Conservation (phyloP, 1,140 invertebrate species). For the Cotesia glomerata region DNA sequence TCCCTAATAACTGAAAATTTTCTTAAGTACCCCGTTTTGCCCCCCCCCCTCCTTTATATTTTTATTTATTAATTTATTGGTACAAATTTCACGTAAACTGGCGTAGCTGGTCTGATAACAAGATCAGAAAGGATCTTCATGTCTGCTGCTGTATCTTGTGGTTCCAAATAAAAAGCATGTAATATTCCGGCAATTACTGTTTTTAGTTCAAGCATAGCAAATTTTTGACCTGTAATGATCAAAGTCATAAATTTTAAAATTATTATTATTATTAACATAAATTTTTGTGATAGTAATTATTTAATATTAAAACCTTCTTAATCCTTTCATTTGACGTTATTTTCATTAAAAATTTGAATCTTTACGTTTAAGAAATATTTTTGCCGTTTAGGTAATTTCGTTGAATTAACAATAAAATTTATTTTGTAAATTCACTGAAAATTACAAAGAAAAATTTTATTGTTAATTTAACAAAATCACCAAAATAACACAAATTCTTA, state of each 20-base stretch:
- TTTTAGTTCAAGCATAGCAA: constrained; percentile 82
- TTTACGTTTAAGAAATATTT: too few species aligned
- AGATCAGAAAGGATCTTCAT: constrained; percentile 39
- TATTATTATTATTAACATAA: neutral
- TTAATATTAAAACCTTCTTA: neutral
- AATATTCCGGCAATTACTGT: constrained; percentile 71
- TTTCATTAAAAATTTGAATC: too few species aligned
- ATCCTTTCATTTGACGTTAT: too few species aligned
- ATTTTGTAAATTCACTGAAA: too few species aligned
- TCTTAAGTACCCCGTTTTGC: too few species aligned
- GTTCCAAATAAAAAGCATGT: constrained; percentile 66
- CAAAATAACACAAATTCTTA: too few species aligned
- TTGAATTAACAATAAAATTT: too few species aligned
- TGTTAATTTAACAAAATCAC: too few species aligned
- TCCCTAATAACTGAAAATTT: too few species aligned
- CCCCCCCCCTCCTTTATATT: too few species aligned
- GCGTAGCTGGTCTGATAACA: constrained; percentile 42
- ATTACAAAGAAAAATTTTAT: too few species aligned
- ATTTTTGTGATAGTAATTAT: neutral
- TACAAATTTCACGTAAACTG: constrained; percentile 43
- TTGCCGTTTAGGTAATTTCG: too few species aligned
- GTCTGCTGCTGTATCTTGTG: constrained; percentile 51
- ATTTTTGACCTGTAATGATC: constrained; percentile 72
- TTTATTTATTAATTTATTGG: constrained; percentile 27
- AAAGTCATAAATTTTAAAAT: neutral